Evolutionary conservation across 2,113 vertebrate genomes (phyloP).

Genomic region (Solenodon paradoxus): DNA sequence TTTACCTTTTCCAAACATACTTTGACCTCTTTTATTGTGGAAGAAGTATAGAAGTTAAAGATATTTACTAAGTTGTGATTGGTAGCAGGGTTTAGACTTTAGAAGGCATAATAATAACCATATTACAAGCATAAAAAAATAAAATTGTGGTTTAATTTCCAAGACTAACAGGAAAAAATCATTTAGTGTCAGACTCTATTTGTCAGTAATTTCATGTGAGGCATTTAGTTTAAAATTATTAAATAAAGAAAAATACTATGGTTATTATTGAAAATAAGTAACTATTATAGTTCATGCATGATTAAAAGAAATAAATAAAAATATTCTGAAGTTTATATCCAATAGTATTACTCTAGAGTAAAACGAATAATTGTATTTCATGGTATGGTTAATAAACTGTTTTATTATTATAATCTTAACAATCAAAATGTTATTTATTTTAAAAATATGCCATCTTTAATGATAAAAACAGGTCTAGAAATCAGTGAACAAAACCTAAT

Average conservation of each 20-base stretch:
- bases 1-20: background rate
- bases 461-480: background rate
- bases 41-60: conserved; percentile 13
- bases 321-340: conserved; percentile 49
- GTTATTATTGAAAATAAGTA: conserved; percentile 16
- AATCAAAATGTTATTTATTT: conserved; percentile 39
- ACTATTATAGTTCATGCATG: background rate
- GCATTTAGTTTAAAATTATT: conserved; percentile 38
- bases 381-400: background rate
- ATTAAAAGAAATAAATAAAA: conserved; percentile 36
- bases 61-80: conserved; percentile 30
- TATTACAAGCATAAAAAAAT: background rate
- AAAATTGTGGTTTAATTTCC: conserved; percentile 29
- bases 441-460: conserved; percentile 28
- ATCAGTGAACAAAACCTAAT: conserved; percentile 32
- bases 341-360: conserved; percentile 46
- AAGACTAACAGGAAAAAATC: conserved; percentile 14
- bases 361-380: conserved; percentile 26
- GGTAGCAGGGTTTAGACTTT: background rate
- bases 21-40: background rate
- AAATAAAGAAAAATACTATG: background rate
- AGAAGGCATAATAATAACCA: background rate
- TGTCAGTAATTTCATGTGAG: conserved; percentile 31
- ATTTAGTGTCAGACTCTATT: conserved; percentile 28
- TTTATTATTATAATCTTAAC: background rate